Evolutionary conservation across 1,140 invertebrate species (phyloP), one percentile per base, ranked within the genome.

Genomic region (Drosophila tani): DNA sequence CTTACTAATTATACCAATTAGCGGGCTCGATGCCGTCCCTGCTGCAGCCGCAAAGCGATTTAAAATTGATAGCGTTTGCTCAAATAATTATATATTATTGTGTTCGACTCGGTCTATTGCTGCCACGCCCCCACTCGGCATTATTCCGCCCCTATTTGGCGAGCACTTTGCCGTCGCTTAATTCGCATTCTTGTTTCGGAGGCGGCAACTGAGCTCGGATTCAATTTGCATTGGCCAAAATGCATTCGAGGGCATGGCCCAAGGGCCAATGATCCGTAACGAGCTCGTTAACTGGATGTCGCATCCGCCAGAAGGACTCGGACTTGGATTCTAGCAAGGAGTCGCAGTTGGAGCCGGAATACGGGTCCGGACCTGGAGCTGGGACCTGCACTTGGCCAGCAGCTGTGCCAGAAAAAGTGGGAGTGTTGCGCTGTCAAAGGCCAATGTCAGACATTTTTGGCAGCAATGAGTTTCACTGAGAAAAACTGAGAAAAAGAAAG

Each of bases 181-280:
- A 86, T 86, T 88, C 87, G 83, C 82, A 87, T 86, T 82, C 65
- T 35, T 64, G 21, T 78, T 56, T 49, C 43, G 40, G 57, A 58
- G 58, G 68, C 68, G 64, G 67, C 47, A 14, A 38, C 66, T 46
- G 65, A 60, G 75, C 56, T 50, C 24, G 63, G 69, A 69, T 87
- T 76, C 80, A 76, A 87, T 86, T 87, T 82, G 38, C 66, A 74
- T 82, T 87, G 78, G 83, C 70, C 69, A 57, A 73, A 57, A 58
- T 77, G 68, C 65, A 60, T 55, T 63, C 40, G 62, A 57, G 49
- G n/a, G 46, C 57, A 29, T 15, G 69, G 41, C 19, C 38, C 21
- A 45, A 65, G 43, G 73, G 55, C 63, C 80, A 86, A 87, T 86
- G 82, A 69, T 75, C 32, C 67, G 80, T 69, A 65, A 82, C 55